Conservation (phyloP, 2,113 vertebrate species). For the Mus spicilegus region DNA sequence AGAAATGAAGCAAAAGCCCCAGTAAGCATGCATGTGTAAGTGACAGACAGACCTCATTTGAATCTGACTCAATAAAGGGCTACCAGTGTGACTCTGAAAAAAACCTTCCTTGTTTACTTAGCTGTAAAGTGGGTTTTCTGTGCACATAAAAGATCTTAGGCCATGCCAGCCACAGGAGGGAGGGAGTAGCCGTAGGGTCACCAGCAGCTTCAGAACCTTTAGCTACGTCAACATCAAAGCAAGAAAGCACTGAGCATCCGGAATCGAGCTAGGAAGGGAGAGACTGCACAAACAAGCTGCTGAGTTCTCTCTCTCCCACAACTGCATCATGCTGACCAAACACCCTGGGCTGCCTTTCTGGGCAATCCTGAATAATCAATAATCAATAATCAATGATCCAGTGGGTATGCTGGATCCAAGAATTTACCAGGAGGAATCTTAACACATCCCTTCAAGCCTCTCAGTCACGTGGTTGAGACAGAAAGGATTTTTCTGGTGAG, state of each 20-base stretch:
- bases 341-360: background rate
- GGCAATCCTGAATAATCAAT: background rate
- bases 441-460: constrained; percentile 4
- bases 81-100: background rate
- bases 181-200: background rate
- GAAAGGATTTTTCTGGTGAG: constrained; percentile 9
- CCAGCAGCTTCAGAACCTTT: background rate
- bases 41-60: background rate
- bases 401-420: background rate
- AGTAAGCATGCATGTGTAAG: background rate
- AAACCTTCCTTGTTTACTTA: background rate
- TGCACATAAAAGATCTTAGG: background rate
- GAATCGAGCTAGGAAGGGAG: background rate
- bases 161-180: background rate
- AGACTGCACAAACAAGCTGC: background rate
- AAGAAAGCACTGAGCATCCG: background rate
- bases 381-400: constrained; percentile 32
- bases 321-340: background rate
- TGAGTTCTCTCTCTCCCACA: background rate
- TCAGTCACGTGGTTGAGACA: background rate
- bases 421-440: constrained; percentile 6
- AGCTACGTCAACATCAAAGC: background rate
- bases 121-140: background rate
- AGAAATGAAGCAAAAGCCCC: background rate
- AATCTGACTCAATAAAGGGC: background rate